Base-by-base conservation (phyloP, 2,113 vertebrate genomes). In the Entomyzon cyanotis region DNA sequence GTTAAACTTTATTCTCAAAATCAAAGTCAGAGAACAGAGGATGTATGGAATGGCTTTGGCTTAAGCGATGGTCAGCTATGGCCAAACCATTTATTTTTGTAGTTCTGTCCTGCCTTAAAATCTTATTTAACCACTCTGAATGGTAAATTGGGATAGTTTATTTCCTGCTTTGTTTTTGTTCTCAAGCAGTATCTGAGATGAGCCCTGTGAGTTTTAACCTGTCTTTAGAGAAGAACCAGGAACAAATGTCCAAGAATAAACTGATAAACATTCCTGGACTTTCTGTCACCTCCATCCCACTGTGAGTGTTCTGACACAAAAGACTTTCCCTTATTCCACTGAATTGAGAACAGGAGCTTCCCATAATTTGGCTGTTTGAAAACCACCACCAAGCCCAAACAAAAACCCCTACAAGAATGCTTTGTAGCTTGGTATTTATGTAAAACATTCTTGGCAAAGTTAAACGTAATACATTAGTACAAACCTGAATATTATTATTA, bases 371-470 rank as follows among this genome's bases (percentile, higher is more conserved):
- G 12, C 50, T 84, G 41, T 22, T 82, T 35, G 41, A 85, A 89
- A 78, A 75, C 4, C 62, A 73, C 64, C 81, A 47, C 23, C 78
- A 15, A 87, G 62, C 63, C 71, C 85, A 42, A 92, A 89, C 23
- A 93, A 71, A 77, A 87, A 50, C 2, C 39, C 86, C 74, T 86
- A 65, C 74, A 55, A 82, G 84, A 74, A 69, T 31, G 68, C 84
- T 91, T 94, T 53, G 52, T 31, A 88, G 83, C 74, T 80, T 31
- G 74, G 80, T 84, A 82, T 92, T 91, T 97, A 95, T 97, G 96
- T 94, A 97, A 97, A 97, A 97, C 96, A 79, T 95, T 95, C 96
- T 97, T 97, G 95, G 95, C 95, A 95, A 95, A 95, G 93, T 97
- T 84, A 97, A 89, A 93, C 50, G 19, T 89, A 68, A 97, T 95